Conservation (phyloP, 2,113 vertebrate species). For the Hypocryptadius cinnamomeus region DNA sequence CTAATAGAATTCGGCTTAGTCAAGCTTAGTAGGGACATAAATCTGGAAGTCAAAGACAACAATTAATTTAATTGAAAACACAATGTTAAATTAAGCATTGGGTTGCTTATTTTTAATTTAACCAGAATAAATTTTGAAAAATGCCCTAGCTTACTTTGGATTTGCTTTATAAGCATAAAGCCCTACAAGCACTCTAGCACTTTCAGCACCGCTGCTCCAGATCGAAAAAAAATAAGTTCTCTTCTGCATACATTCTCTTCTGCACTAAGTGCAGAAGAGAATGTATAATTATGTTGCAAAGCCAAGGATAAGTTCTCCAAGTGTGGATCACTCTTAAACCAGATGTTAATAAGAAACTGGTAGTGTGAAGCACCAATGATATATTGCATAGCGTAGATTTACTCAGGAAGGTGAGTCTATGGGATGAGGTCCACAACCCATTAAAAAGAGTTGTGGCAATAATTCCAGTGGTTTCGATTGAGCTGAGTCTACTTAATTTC, state of each 20-base stretch:
- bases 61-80: neutral
- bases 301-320: neutral
- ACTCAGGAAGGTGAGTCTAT: neutral
- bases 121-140: neutral
- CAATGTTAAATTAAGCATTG: neutral
- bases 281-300: neutral
- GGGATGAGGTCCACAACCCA: neutral
- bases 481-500: slow-evolving; percentile 27
- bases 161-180: neutral
- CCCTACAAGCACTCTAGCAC: neutral
- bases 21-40: neutral
- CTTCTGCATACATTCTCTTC: neutral
- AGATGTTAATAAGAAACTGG: neutral
- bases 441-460: slow-evolving; percentile 12
- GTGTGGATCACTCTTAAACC: neutral
- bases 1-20: neutral
- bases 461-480: slow-evolving; percentile 14
- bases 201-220: neutral
- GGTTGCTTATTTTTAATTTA: neutral
- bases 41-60: slow-evolving; percentile 3
- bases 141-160: neutral
- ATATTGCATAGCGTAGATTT: neutral
- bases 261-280: neutral
- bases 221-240: neutral
- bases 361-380: neutral